These are phyloP conservation scores for Ommatoiulus sabulosus DNA, from an alignment of 2,888 invertebrate genomes.

Conservation along the genomic window DNA sequence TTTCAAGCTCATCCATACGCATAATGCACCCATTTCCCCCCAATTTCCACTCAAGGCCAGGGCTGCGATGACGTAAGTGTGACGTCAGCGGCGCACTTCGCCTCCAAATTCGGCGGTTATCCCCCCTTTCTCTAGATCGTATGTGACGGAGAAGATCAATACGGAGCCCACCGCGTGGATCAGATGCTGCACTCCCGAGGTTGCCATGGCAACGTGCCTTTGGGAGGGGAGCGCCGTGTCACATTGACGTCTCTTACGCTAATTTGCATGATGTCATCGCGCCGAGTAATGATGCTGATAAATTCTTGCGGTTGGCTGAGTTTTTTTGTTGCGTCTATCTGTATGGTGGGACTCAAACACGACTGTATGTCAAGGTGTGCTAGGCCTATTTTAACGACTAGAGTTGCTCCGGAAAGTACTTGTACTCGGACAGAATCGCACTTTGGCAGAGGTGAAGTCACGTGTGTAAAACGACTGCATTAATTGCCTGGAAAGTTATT, in stretches of 20 bases:
- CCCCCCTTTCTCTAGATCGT: background rate
- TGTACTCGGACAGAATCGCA: too few relatives aligned
- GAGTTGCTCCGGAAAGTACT: too few relatives aligned
- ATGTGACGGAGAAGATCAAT: slow-evolving; percentile 32
- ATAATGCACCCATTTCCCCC: slow-evolving; percentile 35
- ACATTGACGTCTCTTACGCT: background rate
- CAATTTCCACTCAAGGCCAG: slow-evolving; percentile 24
- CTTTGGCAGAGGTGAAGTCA: too few relatives aligned
- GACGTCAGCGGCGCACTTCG: background rate
- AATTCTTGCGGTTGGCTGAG: background rate
- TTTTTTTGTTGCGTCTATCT: background rate
- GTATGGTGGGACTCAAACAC: background rate
- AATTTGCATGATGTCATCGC: slow-evolving; percentile 31
- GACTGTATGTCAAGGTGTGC: background rate
- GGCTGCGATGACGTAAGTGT: slow-evolving; percentile 4
- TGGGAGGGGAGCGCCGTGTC: background rate
- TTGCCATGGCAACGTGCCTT: slow-evolving; percentile 8
- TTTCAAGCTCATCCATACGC: slow-evolving; percentile 40
- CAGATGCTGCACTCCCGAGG: background rate
- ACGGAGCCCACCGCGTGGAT: background rate
- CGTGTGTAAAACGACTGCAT: too few relatives aligned
- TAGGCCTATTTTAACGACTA: background rate
- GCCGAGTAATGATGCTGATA: background rate
- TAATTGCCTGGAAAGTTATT: too few relatives aligned
- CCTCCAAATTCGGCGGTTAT: background rate